These are phyloP conservation scores for Quadroppia sp. DNA, from an alignment of 2,888 invertebrate species.

Conservation along the genomic window DNA sequence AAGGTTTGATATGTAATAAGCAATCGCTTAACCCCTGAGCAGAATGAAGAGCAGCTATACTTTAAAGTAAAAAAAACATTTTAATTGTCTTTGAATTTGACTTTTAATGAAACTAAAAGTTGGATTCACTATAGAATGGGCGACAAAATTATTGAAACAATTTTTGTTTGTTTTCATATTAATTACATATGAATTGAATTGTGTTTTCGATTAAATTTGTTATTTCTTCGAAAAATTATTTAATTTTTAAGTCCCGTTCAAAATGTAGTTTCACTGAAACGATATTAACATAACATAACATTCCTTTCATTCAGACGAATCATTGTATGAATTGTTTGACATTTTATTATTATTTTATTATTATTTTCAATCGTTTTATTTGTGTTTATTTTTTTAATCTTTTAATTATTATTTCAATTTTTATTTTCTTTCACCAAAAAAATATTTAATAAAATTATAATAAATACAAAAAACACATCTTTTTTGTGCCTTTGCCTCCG, in stretches of 20 bases:
- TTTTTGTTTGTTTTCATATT: no score
- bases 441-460: neutral
- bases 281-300: conserved; percentile 15
- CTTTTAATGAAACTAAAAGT: neutral
- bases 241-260: conserved; percentile 14
- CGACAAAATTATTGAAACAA: neutral
- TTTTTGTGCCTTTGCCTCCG: conserved; percentile 24
- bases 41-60: conserved; percentile 32
- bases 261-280: conserved; percentile 38
- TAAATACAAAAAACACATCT: conserved; percentile 2
- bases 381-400: neutral
- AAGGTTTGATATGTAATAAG: conserved; percentile 34
- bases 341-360: neutral
- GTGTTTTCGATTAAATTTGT: neutral
- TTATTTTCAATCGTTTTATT: neutral
- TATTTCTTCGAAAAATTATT: neutral
- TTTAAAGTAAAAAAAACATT: neutral
- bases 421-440: neutral
- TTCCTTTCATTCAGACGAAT: conserved; percentile 14
- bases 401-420: neutral
- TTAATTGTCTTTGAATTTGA: neutral
- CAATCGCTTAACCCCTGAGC: conserved; percentile 26
- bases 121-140: neutral
- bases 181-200: neutral
- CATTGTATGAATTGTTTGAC: neutral